These are phyloP conservation scores for Lepeophtheirus salmonis DNA, from an alignment of 1,140 invertebrate species.

Conservation along the genomic window DNA sequence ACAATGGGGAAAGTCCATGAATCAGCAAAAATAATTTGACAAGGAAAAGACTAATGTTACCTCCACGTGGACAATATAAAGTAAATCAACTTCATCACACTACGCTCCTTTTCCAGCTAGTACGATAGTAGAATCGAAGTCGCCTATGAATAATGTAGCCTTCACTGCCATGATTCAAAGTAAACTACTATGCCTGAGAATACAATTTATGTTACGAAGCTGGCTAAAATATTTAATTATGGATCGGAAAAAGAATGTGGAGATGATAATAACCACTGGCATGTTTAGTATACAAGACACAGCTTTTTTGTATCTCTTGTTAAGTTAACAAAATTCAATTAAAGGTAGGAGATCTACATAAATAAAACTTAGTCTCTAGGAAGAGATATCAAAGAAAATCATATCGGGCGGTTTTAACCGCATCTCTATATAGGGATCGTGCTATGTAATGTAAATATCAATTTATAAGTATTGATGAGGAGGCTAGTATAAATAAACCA, in stretches of 20 bases:
- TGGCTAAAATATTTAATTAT: constrained; percentile 47
- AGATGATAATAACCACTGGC: constrained; percentile 42
- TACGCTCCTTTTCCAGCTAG: neutral
- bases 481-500: constrained; percentile 34
- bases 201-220: constrained; percentile 21
- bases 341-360: constrained; percentile 86
- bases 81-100: neutral
- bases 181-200: neutral
- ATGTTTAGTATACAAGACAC: constrained; percentile 84
- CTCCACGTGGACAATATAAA: too few species aligned
- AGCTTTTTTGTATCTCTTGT: constrained; percentile 66
- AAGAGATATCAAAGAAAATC: constrained; percentile 36
- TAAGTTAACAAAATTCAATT: constrained; percentile 62
- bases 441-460: constrained; percentile 86
- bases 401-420: constrained; percentile 19
- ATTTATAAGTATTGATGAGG: constrained; percentile 56
- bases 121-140: neutral
- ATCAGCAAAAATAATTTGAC: constrained; percentile 46
- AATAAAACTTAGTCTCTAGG: constrained; percentile 63
- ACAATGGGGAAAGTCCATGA: constrained; percentile 87
- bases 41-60: constrained; percentile 21
- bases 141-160: neutral
- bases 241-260: constrained; percentile 33
- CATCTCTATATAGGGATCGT: constrained; percentile 61
- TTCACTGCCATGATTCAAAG: neutral